Evolutionary conservation across 2,888 invertebrate species (phyloP), one percentile per base, ranked within the genome.

Genomic region (Orthonychiurus folsomi): DNA sequence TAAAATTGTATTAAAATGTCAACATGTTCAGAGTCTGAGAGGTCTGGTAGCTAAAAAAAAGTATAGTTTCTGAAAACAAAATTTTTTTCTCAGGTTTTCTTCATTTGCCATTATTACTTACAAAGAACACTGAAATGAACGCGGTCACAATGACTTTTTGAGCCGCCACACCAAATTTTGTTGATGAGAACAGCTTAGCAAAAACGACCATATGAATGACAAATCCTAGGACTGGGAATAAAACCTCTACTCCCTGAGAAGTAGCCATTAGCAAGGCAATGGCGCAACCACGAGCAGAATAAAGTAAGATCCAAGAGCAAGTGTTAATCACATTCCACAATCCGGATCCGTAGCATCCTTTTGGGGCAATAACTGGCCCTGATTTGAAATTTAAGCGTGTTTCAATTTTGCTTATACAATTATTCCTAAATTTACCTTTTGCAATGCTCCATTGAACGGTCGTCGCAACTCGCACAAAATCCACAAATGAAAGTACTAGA

Each of bases 11-110:
- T 50, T 1, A 69, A 50, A 3, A 63, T 55, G 1, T 67, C 67
- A 2, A 68, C 24, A 26, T 67, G 61, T 3, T 57, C 60, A 1
- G 65, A 52, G 59, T 65, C 62, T 24, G 70, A 50, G 48, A 48
- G 48, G 28, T 71, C 71, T 15, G 71, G 71, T 18, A 71, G 61
- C n/a, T n/a, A n/a, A n/a, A 55, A 71, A 71, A n/a, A n/a, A n/a
- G n/a, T n/a, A n/a, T n/a, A n/a, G n/a, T n/a, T n/a, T n/a, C n/a
- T n/a, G n/a, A n/a, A n/a, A n/a, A n/a, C n/a, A n/a, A n/a, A n/a
- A n/a, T n/a, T n/a, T n/a, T n/a, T n/a, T n/a, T n/a, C n/a, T n/a
- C n/a, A n/a, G n/a, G n/a, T n/a, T n/a, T n/a, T n/a, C n/a, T n/a
- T n/a, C n/a, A n/a, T n/a, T n/a, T n/a, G n/a, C n/a, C n/a, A n/a